Base-by-base conservation (phyloP, 2,113 vertebrate genomes). In the Psittacara wagleri region DNA sequence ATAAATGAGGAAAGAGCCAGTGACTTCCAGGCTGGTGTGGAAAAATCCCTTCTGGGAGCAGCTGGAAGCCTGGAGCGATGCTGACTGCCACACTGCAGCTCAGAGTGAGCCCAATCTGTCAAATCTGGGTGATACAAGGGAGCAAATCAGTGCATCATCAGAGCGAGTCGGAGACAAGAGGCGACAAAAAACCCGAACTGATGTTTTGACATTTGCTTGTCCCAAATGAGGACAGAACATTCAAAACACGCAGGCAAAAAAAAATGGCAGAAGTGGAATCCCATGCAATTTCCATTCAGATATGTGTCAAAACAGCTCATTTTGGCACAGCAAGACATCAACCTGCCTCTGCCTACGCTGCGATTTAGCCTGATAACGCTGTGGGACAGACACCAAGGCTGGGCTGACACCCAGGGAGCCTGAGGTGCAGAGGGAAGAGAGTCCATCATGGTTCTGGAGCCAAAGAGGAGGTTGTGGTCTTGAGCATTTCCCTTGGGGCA, bases 161-260 rank as follows among this genome's bases (percentile, higher is more conserved):
- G 61, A 31, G 43, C 0, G 0, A 9, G 49, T 62, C 0, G 0
- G 43, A 87, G 46, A 43, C n/a, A 15, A 51, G 35, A 86, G 55
- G 55, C 10, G 5, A 59, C 14, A 43, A 66, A 88, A 92, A 43
- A 7, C 43, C 80, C 10, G 10, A 39, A 24, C 41, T 64, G 31
- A 31, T 94, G 83, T 37, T 94, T 61, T 88, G 91, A 92, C 83
- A 61, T 69, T 54, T 78, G 46, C 64, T 48, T 8, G 4, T 94
- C 94, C 68, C 46, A 75, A 39, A 46, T 3, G 41, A 69, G 46
- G 66, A 67, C 22, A 75, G 83, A 67, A 78, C 90, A 72, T 78
- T 74, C 64, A 70, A 91, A 90, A 83, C 57, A 55, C 1, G 1
- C 0, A 2, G 17, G 55, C 5, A 15, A 25, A 29, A 12, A 17